Percentiles rank a stretch among this genome's conserved stretches.
Evolutionary conservation across 2,888 invertebrate species (phyloP).

Genomic region (Sarcophaga subvicina): DNA sequence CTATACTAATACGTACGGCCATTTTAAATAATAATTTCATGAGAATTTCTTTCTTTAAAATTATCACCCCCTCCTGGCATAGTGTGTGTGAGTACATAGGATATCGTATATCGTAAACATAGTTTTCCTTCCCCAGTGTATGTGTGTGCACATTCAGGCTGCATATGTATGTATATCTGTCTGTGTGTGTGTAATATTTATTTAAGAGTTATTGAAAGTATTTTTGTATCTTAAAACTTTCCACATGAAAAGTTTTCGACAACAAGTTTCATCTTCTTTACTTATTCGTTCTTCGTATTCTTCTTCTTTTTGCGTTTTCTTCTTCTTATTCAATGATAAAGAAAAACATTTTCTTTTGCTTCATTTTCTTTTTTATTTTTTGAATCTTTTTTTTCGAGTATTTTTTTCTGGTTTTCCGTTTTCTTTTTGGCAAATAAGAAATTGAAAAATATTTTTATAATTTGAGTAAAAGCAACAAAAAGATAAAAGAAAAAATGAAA

Average conservation of each 20-base stretch:
- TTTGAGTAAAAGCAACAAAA: background rate
- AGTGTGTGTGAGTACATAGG: no score
- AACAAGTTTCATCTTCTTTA: background rate
- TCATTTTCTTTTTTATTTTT: no score
- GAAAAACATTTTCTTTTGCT: background rate
- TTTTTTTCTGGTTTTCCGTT: background rate
- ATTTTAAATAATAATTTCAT: no score
- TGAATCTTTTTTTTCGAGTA: background rate
- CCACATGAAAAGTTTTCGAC: background rate
- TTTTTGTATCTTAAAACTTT: slow-evolving; percentile 1
- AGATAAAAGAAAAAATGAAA: background rate
- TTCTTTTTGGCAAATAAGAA: background rate
- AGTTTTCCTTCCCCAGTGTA: no score
- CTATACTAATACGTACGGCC: no score
- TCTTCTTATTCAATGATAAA: background rate
- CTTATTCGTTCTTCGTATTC: no score
- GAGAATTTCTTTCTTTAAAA: no score
- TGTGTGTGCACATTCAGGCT: no score
- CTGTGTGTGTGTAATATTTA: background rate
- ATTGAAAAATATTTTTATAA: background rate
- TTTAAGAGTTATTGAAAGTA: background rate
- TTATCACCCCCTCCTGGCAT: no score
- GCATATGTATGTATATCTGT: background rate
- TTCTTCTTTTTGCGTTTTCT: background rate
- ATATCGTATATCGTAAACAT: no score